These are phyloP conservation scores for Molossus alvarezi DNA, from an alignment of 2,797 vertebrate genomes.

Conservation along the genomic window DNA sequence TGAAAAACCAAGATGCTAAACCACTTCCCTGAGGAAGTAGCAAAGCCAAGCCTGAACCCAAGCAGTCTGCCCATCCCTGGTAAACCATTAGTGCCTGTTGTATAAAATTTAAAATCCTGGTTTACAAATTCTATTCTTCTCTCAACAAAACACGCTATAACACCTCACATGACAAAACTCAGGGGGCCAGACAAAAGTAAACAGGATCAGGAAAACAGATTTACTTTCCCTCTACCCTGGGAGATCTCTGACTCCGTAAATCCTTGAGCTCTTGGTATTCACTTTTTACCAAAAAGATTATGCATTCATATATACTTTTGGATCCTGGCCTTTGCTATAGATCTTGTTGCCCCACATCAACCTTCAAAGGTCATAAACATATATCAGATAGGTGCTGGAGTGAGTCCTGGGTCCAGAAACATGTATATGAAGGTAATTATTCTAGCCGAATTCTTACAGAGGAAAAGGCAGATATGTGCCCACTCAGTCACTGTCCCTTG, in stretches of 20 bases:
- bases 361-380: neutral
- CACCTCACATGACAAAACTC: neutral
- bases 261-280: neutral
- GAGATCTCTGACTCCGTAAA: neutral
- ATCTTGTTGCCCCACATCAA: neutral
- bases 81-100: neutral
- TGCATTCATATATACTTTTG: neutral
- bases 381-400: neutral
- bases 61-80: neutral
- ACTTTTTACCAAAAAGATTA: conserved; percentile 22
- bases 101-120: neutral
- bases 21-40: neutral
- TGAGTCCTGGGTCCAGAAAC: neutral
- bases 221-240: neutral
- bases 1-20: neutral
- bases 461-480: neutral
- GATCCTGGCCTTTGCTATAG: neutral
- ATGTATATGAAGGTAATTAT: conserved; percentile 39
- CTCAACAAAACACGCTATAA: neutral
- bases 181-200: neutral
- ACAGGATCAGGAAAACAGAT: neutral
- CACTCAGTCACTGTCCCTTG: neutral
- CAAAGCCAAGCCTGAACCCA: neutral
- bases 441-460: neutral
- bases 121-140: neutral